Percentiles rank a stretch among this genome's conserved stretches.
These are phyloP conservation scores for Tragelaphus buxtoni DNA, from an alignment of 2,113 vertebrate species.

Conservation along the genomic window DNA sequence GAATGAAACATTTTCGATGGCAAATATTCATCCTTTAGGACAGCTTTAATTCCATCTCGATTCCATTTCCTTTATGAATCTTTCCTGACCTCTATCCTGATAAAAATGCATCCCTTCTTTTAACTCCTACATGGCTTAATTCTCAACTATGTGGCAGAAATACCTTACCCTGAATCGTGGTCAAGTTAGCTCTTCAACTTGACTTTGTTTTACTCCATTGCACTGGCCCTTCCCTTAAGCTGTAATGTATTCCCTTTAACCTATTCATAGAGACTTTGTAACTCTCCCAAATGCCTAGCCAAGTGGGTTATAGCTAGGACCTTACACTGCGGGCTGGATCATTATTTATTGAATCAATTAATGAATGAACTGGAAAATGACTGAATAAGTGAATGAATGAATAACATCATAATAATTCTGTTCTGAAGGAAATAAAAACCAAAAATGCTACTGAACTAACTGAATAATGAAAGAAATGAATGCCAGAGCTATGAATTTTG, in stretches of 20 bases:
- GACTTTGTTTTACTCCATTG: neutral
- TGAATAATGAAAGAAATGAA: constrained; percentile 13
- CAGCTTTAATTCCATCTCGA: neutral
- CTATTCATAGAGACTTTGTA: neutral
- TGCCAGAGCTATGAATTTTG: neutral
- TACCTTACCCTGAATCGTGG: neutral
- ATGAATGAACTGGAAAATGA: neutral
- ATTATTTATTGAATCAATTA: neutral
- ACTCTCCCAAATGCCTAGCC: neutral
- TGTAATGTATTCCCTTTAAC: neutral
- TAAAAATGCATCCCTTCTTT: neutral
- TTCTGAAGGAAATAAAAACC: neutral
- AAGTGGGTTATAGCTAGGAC: neutral
- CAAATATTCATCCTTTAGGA: neutral
- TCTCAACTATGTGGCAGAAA: neutral
- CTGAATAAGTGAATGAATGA: neutral
- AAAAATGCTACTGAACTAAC: neutral
- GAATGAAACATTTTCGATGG: neutral
- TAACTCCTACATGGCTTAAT: neutral
- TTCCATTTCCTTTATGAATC: neutral
- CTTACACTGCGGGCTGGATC: neutral
- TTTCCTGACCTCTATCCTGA: neutral
- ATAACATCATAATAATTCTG: neutral
- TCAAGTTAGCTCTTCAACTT: neutral
- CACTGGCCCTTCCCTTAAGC: neutral